Conservation (phyloP, 2,797 vertebrate genomes). For the Gymnoscopelus braueri region DNA sequence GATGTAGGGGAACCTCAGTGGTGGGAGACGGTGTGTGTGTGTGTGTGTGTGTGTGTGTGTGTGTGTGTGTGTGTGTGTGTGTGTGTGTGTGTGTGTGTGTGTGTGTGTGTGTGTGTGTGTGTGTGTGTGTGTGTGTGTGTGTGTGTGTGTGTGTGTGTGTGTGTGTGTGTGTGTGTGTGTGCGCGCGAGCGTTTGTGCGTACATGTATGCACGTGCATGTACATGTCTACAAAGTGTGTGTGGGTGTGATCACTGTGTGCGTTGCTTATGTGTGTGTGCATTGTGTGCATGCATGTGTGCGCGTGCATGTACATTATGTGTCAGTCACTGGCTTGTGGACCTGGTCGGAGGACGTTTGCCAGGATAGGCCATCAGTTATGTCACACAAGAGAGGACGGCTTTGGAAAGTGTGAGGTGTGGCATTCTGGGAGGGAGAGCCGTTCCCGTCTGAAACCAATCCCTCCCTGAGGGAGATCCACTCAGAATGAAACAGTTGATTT, state of each 20-base stretch:
- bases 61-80: slow-evolving; percentile 16
- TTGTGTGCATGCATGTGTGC: not conserved
- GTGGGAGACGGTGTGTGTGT: not conserved
- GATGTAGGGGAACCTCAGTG: slow-evolving; percentile 16
- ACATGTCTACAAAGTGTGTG: too few relatives aligned
- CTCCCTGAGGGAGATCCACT: not conserved
- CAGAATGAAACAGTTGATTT: slow-evolving; percentile 4
- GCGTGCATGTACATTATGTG: not conserved
- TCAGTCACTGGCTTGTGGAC: not conserved
- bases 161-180: slow-evolving; percentile 1
- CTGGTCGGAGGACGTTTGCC: slow-evolving; percentile 14
- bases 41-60: slow-evolving; percentile 3
- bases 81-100: too few relatives aligned
- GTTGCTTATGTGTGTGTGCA: too few relatives aligned
- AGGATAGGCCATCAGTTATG: slow-evolving; percentile 16
- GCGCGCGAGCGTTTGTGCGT: too few relatives aligned
- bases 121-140: slow-evolving; percentile 6
- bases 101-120: not conserved
- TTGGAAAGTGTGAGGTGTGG: slow-evolving; percentile 9
- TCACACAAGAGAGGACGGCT: slow-evolving; percentile 18
- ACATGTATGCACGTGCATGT: too few relatives aligned
- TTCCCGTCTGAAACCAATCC: slow-evolving; percentile 9
- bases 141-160: not conserved
- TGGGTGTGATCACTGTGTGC: too few relatives aligned
- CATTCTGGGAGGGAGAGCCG: not conserved